phyloP scores from a whole-genome alignment of 2,113 vertebrate species.

The Odocoileus virginianus region DNA sequence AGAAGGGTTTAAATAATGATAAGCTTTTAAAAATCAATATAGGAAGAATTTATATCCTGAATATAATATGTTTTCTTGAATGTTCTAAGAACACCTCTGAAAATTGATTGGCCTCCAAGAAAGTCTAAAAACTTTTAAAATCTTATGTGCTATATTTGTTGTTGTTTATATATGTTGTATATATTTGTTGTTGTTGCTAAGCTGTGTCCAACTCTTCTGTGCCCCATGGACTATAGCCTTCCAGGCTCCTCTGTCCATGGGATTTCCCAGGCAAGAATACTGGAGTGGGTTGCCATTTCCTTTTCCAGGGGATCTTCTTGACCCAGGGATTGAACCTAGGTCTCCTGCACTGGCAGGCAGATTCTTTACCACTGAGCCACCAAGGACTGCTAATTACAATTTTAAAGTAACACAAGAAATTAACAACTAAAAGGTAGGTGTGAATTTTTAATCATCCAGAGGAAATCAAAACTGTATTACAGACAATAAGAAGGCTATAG shows the following conservation, averaged over 20 bases:
- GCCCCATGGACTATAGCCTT: not conserved
- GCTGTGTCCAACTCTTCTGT: not conserved
- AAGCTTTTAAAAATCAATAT: not conserved
- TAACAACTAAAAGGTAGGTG: not conserved
- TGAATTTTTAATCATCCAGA: not conserved
- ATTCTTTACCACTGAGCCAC: not conserved
- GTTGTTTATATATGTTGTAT: not conserved
- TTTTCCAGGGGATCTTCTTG: not conserved
- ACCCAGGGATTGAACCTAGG: not conserved
- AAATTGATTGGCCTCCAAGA: not conserved
- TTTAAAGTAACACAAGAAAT: not conserved
- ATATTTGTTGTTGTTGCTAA: not conserved
- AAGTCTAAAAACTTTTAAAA: not conserved
- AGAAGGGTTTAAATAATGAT: not conserved
- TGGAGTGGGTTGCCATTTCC: not conserved
- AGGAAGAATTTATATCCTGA: not conserved
- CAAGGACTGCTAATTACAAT: not conserved
- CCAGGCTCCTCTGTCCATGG: not conserved
- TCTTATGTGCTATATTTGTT: not conserved
- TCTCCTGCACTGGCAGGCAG: not conserved
- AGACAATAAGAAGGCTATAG: not conserved
- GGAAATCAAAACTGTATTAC: not conserved
- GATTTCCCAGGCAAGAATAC: not conserved
- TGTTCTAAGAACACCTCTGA: not conserved
- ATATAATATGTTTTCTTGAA: not conserved